phyloP scores from a whole-genome alignment of 1,140 invertebrate genomes.

The Drosophila nasuta region DNA sequence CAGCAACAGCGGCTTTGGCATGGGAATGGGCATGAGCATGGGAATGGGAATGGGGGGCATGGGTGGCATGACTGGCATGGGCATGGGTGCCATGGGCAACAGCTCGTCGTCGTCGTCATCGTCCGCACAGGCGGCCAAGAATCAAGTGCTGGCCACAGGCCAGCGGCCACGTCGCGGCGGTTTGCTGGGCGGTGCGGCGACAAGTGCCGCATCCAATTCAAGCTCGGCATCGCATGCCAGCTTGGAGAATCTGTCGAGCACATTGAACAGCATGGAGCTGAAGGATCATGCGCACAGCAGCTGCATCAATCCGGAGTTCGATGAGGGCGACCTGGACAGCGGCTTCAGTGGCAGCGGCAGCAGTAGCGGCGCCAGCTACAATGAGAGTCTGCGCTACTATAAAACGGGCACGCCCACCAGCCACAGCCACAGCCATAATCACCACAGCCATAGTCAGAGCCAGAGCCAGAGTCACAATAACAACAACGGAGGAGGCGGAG shows the following conservation, averaged over 20 bases:
- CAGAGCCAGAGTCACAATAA: constrained; percentile 22
- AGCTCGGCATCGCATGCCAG: constrained; percentile 74
- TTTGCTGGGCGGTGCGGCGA: constrained; percentile 68
- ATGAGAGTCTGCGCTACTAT: constrained; percentile 87
- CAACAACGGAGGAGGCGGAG: constrained; percentile 6
- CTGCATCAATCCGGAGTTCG: constrained; percentile 88
- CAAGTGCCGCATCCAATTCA: constrained; percentile 54
- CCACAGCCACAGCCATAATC: constrained; percentile 48
- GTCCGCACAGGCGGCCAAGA: constrained; percentile 24
- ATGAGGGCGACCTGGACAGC: constrained; percentile 90
- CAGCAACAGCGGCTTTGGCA: constrained; percentile 68
- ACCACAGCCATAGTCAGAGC: constrained; percentile 9
- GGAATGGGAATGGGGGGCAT: constrained; percentile 5
- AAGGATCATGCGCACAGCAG: constrained; percentile 87
- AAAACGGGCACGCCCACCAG: constrained; percentile 74
- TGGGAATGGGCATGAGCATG: constrained; percentile 26
- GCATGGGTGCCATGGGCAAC: constrained; percentile 19
- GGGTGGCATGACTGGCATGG: not conserved
- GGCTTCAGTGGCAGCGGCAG: constrained; percentile 90
- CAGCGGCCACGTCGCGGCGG: constrained; percentile 69
- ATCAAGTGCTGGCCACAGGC: constrained; percentile 27
- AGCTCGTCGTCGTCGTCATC: constrained; percentile 6
- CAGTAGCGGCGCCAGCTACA: constrained; percentile 91
- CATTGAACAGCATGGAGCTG: constrained; percentile 86
- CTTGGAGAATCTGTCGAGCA: constrained; percentile 88